Evolutionary conservation across 2,797 vertebrate genomes (phyloP), one percentile per base, ranked within the genome.

Genomic region (Enteromius treurensis): DNA sequence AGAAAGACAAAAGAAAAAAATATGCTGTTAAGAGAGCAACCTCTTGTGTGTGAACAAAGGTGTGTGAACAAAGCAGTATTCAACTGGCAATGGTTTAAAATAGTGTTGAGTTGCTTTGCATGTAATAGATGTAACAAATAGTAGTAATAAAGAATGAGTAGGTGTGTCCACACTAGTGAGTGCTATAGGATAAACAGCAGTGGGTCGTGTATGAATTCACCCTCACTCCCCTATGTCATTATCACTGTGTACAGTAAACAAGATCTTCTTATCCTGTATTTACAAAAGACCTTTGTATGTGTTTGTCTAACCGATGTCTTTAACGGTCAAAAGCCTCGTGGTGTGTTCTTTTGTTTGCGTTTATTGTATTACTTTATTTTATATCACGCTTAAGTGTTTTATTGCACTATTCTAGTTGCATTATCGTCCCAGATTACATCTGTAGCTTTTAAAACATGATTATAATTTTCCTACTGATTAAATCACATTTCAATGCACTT

Each of bases 191-290:
- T 73, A 64, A 60, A 74, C 10, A 62, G 53, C 42, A 47, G 23
- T 64, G 23, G 15, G 8, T 77, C 26, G 9, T 51, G 5, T 42
- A 53, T 80, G 65, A 69, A 19, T 40, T 37, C 26, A 62, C 13
- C 8, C 51, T 69, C 49, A 13, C 17, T 47, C 49, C 19, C 37
- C 26, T 14, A 9, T 45, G 74, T 34, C 40, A 68, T 42, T 83
- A 26, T n/a, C 19, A 47, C 6, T 47, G 53, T 83, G 53, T 70
- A 78, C 53, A 26, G 81, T 83, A 78, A 70, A 83, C 51, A 71
- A 26, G 40, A 55, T 83, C 23, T 37, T 47, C 23, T 55, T 9
- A 45, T 70, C 26, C 65, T 37, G 17, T 78, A 47, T 83, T 70
- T 78, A 83, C 53, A 13, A 83, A 78, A 71, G 51, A 70, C 26